phyloP scores from a whole-genome alignment of 2,888 invertebrate genomes.

The Drosophila pseudotakahashii region DNA sequence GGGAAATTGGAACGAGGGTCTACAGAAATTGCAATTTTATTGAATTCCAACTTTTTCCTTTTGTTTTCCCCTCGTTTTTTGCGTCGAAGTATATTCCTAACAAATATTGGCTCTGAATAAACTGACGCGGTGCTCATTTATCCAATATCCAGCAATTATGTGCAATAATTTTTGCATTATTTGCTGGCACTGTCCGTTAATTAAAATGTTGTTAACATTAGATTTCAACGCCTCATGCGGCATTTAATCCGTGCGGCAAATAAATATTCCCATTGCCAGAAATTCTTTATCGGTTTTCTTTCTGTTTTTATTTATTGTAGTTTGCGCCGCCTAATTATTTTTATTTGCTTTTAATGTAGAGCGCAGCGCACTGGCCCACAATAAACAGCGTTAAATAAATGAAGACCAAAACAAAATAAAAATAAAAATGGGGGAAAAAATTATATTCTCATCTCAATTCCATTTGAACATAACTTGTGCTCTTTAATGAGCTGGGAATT shows the following conservation, averaged over 20 bases:
- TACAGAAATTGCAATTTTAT: conserved; percentile 24
- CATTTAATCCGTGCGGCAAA: conserved; percentile 60
- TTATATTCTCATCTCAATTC: conserved; percentile 43
- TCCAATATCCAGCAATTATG: conserved; percentile 47
- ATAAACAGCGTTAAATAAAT: conserved; percentile 31
- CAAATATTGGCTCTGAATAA: conserved; percentile 55
- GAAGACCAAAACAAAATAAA: conserved; percentile 21
- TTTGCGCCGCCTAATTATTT: conserved; percentile 40
- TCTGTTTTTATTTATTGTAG: conserved; percentile 56
- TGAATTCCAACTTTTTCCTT: neutral
- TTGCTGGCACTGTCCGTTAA: conserved; percentile 49
- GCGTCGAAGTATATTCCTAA: conserved; percentile 34
- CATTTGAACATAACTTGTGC: conserved; percentile 68
- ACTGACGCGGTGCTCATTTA: conserved; percentile 41
- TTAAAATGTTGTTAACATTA: conserved; percentile 79
- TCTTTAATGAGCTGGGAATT: conserved; percentile 56
- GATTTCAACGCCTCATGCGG: conserved; percentile 65
- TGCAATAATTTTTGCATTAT: conserved; percentile 51
- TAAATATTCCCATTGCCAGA: conserved; percentile 63
- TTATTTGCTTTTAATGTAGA: conserved; percentile 57
- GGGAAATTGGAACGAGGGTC: conserved; percentile 1
- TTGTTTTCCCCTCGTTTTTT: neutral
- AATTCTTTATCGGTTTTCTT: conserved; percentile 49
- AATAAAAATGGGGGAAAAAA: neutral
- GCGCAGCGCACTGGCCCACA: conserved; percentile 16